These are phyloP conservation scores for Lepus americanus DNA, from an alignment of 2,113 vertebrate species.

Conservation along the genomic window DNA sequence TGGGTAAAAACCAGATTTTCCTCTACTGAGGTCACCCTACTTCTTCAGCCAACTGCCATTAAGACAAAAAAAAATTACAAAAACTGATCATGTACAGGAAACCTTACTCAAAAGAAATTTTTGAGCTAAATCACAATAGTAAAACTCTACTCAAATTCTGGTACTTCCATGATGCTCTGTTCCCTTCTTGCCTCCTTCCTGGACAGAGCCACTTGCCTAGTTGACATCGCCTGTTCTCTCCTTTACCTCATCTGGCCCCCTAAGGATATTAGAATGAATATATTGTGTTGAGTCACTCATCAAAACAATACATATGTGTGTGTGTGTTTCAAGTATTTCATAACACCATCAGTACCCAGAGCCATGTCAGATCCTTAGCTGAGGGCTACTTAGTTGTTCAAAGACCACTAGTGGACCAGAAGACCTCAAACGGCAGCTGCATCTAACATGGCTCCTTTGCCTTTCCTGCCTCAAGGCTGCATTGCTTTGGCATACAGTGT, in stretches of 20 bases:
- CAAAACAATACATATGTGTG: neutral
- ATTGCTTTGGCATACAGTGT: neutral
- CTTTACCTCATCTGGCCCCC: neutral
- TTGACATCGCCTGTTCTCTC: neutral
- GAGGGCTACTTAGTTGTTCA: neutral
- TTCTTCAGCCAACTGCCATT: neutral
- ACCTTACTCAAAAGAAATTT: neutral
- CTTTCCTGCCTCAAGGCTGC: neutral
- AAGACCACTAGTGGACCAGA: neutral
- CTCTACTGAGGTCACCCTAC: too few species aligned
- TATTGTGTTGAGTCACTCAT: neutral
- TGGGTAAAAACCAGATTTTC: neutral
- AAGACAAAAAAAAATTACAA: neutral
- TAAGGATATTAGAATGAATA: neutral
- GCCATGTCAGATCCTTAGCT: neutral
- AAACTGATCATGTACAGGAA: neutral
- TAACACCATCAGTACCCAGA: neutral
- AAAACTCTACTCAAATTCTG: neutral
- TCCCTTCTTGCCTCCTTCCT: neutral
- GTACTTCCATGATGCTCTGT: too few species aligned
- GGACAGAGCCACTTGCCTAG: neutral
- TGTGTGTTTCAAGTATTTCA: neutral
- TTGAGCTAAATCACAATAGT: neutral
- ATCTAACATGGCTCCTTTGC: neutral
- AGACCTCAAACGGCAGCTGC: neutral